Base-by-base conservation (phyloP, 1,140 invertebrate genomes). In the Drosophila novamexicana region DNA sequence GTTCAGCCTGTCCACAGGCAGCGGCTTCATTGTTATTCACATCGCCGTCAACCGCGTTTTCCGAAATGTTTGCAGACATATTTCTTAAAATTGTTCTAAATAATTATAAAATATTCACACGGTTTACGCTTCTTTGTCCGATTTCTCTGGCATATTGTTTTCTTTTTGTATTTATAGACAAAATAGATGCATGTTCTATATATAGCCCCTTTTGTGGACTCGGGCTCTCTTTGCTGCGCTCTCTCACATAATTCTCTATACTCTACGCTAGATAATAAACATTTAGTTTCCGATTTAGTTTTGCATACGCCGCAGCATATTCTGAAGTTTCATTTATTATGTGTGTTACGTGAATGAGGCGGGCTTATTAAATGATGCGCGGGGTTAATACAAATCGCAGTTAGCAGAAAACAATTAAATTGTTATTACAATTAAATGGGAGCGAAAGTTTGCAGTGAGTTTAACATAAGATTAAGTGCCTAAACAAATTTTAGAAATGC, bases 401-500 rank as follows among this genome's bases (percentile, higher is more conserved):
- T 63, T 49, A 69, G 79, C 73, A 77, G 66, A 73, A 65, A 89
- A 88, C 82, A 90, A 90, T 88, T 84, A 73, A 79, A 91, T 91
- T 91, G 82, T 90, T 77, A 66, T 78, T 80, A 75, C 74, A 84
- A 75, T 77, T 71, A 74, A 75, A 84, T 83, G 80, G 56, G 65
- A 50, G 40, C 54, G 66, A 79, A 66, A 73, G 63, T 70, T 63
- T 83, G 74, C 52, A 37, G 67, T 82, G 84, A 79, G 73, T 86
- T 67, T 79, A 77, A 71, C 67, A 80, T 89, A 78, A 83, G 69
- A 91, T 79, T 90, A 91, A 91, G 83, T 91, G 88, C 78, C 84
- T 91, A 91, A 91, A 70, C 58, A 77, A 79, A 37, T 77, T 61
- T 56, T 72, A 52, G 67, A 80, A 57, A 59, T 82, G 50, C 62